Conservation (phyloP, 1,140 invertebrate species). For the Dendroctonus ponderosae region DNA sequence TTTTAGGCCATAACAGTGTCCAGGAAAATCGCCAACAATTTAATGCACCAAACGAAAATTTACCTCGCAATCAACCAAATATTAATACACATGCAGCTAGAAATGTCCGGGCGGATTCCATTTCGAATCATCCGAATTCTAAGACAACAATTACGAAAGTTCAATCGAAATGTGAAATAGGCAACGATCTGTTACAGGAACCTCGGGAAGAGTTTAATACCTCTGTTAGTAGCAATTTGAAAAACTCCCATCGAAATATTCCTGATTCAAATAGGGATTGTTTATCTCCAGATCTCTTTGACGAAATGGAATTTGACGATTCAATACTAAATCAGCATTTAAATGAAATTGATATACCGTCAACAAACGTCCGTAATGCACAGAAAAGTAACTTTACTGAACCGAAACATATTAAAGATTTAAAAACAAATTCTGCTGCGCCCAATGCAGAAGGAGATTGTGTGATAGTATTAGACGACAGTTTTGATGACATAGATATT, state of each 20-base stretch:
- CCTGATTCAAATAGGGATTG: not conserved
- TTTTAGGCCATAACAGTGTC: too few relatives aligned
- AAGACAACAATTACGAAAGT: constrained; percentile 6
- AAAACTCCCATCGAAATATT: too few relatives aligned
- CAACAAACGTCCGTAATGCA: too few relatives aligned
- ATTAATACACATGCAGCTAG: not conserved
- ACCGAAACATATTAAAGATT: not conserved
- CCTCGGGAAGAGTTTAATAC: constrained; percentile 20
- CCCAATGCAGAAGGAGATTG: not conserved
- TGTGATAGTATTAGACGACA: constrained; percentile 26
- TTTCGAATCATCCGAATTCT: not conserved
- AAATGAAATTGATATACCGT: constrained; percentile 13
- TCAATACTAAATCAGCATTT: constrained; percentile 26
- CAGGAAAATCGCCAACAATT: too few relatives aligned
- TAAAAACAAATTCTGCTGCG: too few relatives aligned
- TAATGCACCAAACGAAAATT: too few relatives aligned
- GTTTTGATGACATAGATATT: constrained; percentile 38
- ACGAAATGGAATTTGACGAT: constrained; percentile 35
- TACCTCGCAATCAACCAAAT: too few relatives aligned
- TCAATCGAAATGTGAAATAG: constrained; percentile 23
- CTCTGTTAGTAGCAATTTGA: not conserved
- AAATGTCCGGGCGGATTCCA: not conserved
- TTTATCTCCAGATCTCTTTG: constrained; percentile 39
- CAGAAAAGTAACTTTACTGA: not conserved
- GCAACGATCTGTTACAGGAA: constrained; percentile 22